Evolutionary conservation across 2,888 invertebrate genomes (phyloP).

Genomic region (Heterodera filipjevi): DNA sequence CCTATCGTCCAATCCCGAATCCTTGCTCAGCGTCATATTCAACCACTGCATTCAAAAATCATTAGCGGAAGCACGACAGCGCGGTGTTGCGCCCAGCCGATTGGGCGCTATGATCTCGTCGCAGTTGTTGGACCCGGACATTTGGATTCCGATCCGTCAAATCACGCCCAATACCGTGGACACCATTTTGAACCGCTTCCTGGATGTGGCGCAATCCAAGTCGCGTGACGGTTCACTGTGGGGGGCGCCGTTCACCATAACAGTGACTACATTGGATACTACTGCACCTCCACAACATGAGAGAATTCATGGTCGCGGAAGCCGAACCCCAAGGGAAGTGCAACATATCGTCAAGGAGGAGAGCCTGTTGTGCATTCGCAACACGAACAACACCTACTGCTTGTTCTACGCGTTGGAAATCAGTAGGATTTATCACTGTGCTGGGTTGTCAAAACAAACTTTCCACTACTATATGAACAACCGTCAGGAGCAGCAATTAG

Average conservation of each 20-base stretch:
- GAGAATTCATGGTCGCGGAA: neutral
- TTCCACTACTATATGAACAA: neutral
- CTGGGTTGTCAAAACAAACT: neutral
- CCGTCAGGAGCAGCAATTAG: neutral
- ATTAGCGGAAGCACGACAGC: neutral
- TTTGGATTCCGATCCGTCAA: slow-evolving; percentile 5
- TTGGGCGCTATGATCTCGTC: neutral
- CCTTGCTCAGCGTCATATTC: neutral
- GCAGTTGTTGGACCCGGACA: neutral
- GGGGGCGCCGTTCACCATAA: slow-evolving; percentile 5
- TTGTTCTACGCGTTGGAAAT: slow-evolving; percentile 15
- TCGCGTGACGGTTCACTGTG: neutral
- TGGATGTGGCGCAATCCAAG: slow-evolving; percentile 8
- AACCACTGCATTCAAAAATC: neutral
- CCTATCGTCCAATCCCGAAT: neutral
- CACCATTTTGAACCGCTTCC: slow-evolving; percentile 13
- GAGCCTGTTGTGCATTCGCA: neutral
- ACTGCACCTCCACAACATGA: neutral
- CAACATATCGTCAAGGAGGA: neutral
- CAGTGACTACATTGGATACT: neutral
- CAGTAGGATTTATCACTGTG: neutral
- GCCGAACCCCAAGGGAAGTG: neutral
- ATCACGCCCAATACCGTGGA: neutral
- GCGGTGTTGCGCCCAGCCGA: neutral
- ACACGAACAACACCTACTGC: neutral